phyloP scores from a whole-genome alignment of 2,888 invertebrate genomes.

The Archips crataeganus region DNA sequence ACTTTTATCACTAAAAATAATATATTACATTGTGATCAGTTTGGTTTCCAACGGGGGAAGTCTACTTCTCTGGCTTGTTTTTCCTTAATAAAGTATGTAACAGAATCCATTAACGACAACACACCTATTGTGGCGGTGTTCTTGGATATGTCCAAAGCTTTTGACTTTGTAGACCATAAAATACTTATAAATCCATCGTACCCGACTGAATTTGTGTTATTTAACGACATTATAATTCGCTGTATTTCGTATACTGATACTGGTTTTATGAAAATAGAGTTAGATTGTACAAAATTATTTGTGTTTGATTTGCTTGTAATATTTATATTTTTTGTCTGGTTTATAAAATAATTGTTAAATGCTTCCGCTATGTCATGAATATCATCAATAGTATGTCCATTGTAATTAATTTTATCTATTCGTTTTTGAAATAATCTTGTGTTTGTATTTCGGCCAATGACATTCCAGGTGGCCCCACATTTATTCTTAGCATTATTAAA shows the following conservation, averaged over 20 bases:
- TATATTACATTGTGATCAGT: no score
- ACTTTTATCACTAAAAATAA: no score
- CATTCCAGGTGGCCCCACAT: not conserved
- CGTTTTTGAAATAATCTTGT: no score
- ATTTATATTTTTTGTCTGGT: not conserved
- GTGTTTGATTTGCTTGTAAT: no score
- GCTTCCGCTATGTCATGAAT: not conserved
- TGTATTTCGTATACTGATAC: not conserved
- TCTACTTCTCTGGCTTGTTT: no score
- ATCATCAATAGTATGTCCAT: not conserved
- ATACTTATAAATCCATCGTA: not conserved
- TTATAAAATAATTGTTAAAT: not conserved
- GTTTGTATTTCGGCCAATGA: not conserved
- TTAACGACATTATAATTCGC: not conserved
- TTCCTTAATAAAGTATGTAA: no score
- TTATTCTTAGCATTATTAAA: not conserved
- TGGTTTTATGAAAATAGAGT: not conserved
- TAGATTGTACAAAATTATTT: not conserved
- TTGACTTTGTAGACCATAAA: no score
- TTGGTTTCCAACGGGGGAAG: no score
- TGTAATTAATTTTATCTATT: not conserved
- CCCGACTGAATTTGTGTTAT: not conserved
- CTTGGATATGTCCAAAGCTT: no score
- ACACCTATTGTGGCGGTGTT: no score
- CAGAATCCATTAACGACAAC: no score